These are phyloP conservation scores for Orthonychiurus folsomi DNA, from an alignment of 2,888 invertebrate species.

Conservation along the genomic window DNA sequence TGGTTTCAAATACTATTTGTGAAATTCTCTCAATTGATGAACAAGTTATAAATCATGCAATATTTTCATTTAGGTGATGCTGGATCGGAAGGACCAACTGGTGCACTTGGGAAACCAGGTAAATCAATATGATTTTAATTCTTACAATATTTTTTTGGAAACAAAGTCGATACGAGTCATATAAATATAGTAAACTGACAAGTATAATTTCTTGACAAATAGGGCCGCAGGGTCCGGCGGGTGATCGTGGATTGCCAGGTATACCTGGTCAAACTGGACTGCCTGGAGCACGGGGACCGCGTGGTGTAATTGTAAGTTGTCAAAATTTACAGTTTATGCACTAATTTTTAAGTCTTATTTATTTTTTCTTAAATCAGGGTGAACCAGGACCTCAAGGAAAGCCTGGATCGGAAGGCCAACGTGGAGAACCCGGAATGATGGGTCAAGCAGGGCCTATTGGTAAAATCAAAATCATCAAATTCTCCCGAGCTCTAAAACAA, in stretches of 20 bases:
- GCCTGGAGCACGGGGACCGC: slow-evolving; percentile 55
- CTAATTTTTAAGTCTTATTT: too few relatives aligned
- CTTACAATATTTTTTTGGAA: not conserved
- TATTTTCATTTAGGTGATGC: too few relatives aligned
- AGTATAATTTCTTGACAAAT: too few relatives aligned
- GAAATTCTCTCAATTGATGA: too few relatives aligned
- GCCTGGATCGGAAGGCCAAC: slow-evolving; percentile 62
- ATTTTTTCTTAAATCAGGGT: too few relatives aligned
- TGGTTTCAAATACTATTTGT: too few relatives aligned
- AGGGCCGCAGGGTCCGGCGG: slow-evolving; percentile 57
- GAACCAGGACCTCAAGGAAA: slow-evolving; percentile 64
- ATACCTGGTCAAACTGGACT: slow-evolving; percentile 55
- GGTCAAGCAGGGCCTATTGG: slow-evolving; percentile 63
- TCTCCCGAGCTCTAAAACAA: too few relatives aligned
- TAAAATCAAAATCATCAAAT: too few relatives aligned
- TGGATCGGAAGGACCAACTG: slow-evolving; percentile 59
- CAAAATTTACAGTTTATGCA: too few relatives aligned
- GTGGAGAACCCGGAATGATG: slow-evolving; percentile 53
- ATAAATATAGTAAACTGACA: too few relatives aligned
- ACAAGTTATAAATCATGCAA: not conserved
- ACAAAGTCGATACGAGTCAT: not conserved
- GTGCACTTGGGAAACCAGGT: slow-evolving; percentile 61
- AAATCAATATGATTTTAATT: slow-evolving; percentile 22
- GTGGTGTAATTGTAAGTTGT: too few relatives aligned
- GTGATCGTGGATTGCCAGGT: slow-evolving; percentile 49